phyloP scores from a whole-genome alignment of 2,797 vertebrate species.

The Acestrorhynchus altus region DNA sequence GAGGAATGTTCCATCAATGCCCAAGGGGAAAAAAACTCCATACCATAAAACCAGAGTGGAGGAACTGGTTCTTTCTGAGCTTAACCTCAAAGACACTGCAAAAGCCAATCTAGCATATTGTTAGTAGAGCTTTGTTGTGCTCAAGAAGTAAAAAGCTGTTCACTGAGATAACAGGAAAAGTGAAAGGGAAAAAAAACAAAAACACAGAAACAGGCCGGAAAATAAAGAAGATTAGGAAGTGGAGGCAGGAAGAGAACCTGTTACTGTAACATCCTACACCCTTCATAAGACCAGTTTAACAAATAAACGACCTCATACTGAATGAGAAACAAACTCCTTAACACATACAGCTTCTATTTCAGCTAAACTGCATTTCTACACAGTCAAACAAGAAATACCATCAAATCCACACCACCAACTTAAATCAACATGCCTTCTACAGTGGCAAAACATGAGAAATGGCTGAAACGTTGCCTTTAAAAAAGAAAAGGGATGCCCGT shows the following conservation, averaged over 20 bases:
- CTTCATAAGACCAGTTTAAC: not conserved
- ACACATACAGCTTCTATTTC: not conserved
- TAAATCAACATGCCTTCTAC: constrained; percentile 7
- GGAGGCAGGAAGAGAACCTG: not conserved
- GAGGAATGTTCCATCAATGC: constrained; percentile 6
- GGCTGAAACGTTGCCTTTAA: not conserved
- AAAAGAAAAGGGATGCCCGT: constrained; percentile 4
- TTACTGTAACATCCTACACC: not conserved
- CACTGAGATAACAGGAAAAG: not conserved
- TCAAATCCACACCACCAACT: not conserved
- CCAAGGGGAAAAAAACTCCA: not conserved
- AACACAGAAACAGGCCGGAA: not conserved
- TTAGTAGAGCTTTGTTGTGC: not conserved
- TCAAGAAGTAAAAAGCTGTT: not conserved
- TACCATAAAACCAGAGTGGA: constrained; percentile 9
- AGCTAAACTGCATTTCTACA: not conserved
- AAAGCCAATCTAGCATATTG: not conserved
- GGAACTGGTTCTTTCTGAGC: not conserved
- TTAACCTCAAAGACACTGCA: not conserved
- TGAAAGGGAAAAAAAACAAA: no score
- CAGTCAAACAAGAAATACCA: not conserved
- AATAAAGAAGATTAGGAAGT: not conserved
- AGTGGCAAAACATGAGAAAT: not conserved
- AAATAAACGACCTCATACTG: not conserved
- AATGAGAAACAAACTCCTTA: not conserved